A percentile compares a stretch with the other conserved stretches of the same genome.
Evolutionary conservation across 2,797 vertebrate species (phyloP).

Genomic region (Buphagus erythrorhynchus): DNA sequence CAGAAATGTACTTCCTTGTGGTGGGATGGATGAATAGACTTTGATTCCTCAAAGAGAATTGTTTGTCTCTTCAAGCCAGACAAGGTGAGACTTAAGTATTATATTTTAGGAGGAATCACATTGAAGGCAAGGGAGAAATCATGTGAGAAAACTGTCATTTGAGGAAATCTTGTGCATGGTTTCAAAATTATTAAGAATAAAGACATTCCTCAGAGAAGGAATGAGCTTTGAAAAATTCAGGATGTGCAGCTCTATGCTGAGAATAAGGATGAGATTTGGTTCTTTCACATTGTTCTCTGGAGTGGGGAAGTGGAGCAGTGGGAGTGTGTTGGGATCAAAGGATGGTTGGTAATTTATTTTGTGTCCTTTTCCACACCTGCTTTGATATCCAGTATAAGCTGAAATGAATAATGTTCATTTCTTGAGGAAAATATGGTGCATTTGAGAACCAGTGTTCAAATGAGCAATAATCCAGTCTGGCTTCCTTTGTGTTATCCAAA

Average conservation of each 20-base stretch:
- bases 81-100: not conserved
- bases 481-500: constrained; percentile 65
- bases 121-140: not conserved
- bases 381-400: constrained; percentile 61
- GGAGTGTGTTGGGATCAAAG: constrained; percentile 59
- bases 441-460: constrained; percentile 64
- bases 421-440: constrained; percentile 48
- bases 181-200: constrained; percentile 36
- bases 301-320: not conserved
- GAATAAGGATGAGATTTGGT: constrained; percentile 23
- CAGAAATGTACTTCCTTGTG: not conserved
- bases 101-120: not conserved
- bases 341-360: constrained; percentile 60
- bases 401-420: constrained; percentile 61
- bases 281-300: constrained; percentile 15
- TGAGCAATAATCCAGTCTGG: constrained; percentile 64
- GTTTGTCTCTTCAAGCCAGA: not conserved
- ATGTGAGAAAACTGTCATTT: not conserved
- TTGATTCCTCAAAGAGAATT: not conserved
- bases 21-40: not conserved
- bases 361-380: constrained; percentile 53
- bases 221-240: not conserved
- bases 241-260: not conserved
- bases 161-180: not conserved
- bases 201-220: constrained; percentile 1